These are phyloP conservation scores for Dendronephthya gigantea DNA, from an alignment of 64 coral and sea anemone genomes.

Conservation along the genomic window DNA sequence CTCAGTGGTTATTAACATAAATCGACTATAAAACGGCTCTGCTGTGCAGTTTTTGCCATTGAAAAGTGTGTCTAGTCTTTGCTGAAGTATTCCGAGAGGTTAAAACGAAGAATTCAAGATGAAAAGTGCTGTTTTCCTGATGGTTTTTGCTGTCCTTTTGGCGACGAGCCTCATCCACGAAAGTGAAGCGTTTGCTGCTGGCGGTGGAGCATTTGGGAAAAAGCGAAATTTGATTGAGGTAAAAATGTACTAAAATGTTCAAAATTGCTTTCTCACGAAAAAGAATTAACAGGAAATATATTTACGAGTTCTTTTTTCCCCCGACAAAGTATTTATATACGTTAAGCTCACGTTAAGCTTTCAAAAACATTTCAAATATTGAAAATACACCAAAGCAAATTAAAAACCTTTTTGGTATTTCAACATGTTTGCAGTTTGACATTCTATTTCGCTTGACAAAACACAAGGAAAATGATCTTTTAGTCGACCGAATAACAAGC, in stretches of 20 bases:
- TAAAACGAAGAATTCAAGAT: not conserved
- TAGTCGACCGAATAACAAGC: no score
- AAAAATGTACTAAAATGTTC: not conserved
- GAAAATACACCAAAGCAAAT: no score
- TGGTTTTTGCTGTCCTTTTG: not conserved
- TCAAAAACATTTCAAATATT: no score
- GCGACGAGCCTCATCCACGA: not conserved
- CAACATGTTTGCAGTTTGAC: no score
- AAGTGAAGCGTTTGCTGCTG: not conserved
- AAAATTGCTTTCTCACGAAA: no score
- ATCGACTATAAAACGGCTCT: not conserved
- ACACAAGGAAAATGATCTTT: no score
- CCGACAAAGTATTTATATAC: no score
- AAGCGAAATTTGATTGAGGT: not conserved
- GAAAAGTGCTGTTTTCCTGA: not conserved
- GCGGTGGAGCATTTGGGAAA: not conserved
- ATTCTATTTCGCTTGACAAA: no score
- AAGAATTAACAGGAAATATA: not conserved
- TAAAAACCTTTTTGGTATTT: no score
- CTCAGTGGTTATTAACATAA: not conserved
- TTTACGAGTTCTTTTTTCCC: not conserved
- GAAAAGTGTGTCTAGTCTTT: not conserved
- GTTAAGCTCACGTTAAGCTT: no score
- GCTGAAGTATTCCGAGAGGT: not conserved
- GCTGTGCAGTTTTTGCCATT: not conserved